phyloP scores from a whole-genome alignment of 2,888 invertebrate species.

The Celastrina argiolus region DNA sequence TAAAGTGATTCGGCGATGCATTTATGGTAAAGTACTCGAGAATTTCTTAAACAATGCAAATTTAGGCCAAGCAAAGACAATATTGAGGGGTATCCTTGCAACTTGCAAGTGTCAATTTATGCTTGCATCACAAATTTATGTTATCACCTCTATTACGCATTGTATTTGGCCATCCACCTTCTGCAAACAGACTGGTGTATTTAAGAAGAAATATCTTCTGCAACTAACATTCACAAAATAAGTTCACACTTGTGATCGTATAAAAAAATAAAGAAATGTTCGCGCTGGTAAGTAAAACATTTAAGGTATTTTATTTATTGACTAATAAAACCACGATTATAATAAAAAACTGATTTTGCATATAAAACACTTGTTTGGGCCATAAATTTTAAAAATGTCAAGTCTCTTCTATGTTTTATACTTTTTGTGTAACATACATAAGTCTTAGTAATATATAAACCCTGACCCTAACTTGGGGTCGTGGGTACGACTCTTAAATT shows the following conservation, averaged over 20 bases:
- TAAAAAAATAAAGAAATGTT: conserved; percentile 43
- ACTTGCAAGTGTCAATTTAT: conserved; percentile 38
- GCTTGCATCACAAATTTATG: conserved; percentile 53
- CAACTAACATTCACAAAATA: conserved; percentile 33
- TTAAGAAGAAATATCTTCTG: conserved; percentile 47
- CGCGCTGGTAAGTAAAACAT: conserved; percentile 50
- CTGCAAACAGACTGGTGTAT: conserved; percentile 57
- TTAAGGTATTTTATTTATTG: conserved; percentile 15
- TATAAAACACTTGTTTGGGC: background rate
- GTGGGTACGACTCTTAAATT: no score
- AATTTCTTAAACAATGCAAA: background rate
- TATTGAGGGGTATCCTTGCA: conserved; percentile 10
- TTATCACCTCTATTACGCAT: conserved; percentile 60
- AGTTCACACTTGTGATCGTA: conserved; percentile 29
- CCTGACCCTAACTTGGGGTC: no score
- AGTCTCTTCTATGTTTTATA: background rate
- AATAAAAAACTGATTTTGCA: background rate
- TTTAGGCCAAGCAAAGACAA: background rate
- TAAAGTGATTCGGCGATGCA: background rate
- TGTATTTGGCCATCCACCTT: conserved; percentile 51
- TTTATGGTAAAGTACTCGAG: background rate
- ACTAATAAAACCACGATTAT: conserved; percentile 9
- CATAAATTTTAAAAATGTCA: background rate
- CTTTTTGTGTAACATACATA: no score
- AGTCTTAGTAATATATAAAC: no score